Evolutionary conservation across 1,140 invertebrate genomes (phyloP).

Genomic region (Stenopsyche tienmushanensis): DNA sequence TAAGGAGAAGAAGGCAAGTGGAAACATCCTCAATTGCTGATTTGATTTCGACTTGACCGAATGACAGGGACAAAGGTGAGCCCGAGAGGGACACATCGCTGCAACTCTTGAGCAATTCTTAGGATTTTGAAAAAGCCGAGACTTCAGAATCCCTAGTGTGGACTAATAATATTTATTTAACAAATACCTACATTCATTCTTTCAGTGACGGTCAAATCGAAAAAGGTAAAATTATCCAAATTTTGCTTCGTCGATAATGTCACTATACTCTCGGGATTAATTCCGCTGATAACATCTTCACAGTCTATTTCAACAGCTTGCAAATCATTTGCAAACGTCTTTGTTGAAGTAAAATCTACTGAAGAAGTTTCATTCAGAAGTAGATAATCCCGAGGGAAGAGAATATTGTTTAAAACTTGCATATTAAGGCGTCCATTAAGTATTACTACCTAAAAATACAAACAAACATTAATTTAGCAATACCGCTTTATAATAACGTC

Average conservation of each 20-base stretch:
- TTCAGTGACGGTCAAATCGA: slow-evolving; percentile 46
- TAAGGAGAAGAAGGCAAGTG: too few species aligned
- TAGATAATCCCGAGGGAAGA: slow-evolving; percentile 53
- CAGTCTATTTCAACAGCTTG: slow-evolving; percentile 39
- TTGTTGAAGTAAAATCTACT: slow-evolving; percentile 45
- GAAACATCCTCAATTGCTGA: too few species aligned
- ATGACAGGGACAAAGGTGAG: too few species aligned
- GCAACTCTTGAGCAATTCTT: too few species aligned
- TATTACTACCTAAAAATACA: slow-evolving; percentile 45
- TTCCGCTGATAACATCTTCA: slow-evolving; percentile 43
- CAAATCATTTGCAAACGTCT: slow-evolving; percentile 45
- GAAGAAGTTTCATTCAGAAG: slow-evolving; percentile 44
- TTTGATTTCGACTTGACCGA: too few species aligned
- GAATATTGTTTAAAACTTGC: slow-evolving; percentile 49
- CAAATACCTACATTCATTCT: slow-evolving; percentile 45
- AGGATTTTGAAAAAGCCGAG: too few species aligned
- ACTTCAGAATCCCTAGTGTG: too few species aligned
- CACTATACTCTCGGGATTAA: slow-evolving; percentile 43
- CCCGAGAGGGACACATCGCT: too few species aligned
- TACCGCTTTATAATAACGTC: too few species aligned
- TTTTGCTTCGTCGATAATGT: slow-evolving; percentile 43
- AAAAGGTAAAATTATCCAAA: slow-evolving; percentile 46
- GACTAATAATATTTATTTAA: too few species aligned
- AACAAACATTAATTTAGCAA: too few species aligned
- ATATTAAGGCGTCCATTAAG: slow-evolving; percentile 44